Evolutionary conservation across 1,140 invertebrate genomes (phyloP).

Genomic region (Drosophila teissieri): DNA sequence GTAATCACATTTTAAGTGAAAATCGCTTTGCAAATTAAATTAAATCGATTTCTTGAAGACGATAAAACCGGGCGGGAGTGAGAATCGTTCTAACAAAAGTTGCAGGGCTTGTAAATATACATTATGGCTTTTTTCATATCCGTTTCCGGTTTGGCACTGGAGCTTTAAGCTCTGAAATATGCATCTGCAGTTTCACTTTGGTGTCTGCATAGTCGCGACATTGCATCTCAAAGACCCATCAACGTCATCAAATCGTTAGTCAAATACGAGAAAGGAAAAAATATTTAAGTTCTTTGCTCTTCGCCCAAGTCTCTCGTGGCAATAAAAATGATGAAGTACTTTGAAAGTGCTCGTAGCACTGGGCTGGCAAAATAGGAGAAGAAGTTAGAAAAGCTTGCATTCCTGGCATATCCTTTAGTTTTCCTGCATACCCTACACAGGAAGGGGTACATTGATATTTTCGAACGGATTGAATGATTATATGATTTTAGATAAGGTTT

Average conservation of each 20-base stretch:
- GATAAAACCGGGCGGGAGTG: slow-evolving; percentile 1
- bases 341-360: slow-evolving; percentile 48
- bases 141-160: slow-evolving; percentile 43
- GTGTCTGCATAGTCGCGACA: slow-evolving; percentile 16
- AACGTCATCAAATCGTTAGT: slow-evolving; percentile 79
- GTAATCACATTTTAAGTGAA: slow-evolving; percentile 82
- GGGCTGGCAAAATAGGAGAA: background rate
- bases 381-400: slow-evolving; percentile 31
- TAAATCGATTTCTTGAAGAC: slow-evolving; percentile 76
- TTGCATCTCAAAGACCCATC: slow-evolving; percentile 71
- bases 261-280: slow-evolving; percentile 57
- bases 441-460: slow-evolving; percentile 1
- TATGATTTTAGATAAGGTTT: no score
- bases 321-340: slow-evolving; percentile 81
- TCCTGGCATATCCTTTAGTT: slow-evolving; percentile 40
- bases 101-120: slow-evolving; percentile 59
- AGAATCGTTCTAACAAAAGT: slow-evolving; percentile 13
- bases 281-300: slow-evolving; percentile 41
- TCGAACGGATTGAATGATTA: no score
- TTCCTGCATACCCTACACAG: background rate
- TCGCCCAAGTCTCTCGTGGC: slow-evolving; percentile 44
- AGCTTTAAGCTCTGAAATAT: slow-evolving; percentile 36
- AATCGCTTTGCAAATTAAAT: slow-evolving; percentile 78
- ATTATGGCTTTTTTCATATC: slow-evolving; percentile 74
- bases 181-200: slow-evolving; percentile 40